Conservation (phyloP, 2,888 invertebrate species). For the Rotaria macrura region DNA sequence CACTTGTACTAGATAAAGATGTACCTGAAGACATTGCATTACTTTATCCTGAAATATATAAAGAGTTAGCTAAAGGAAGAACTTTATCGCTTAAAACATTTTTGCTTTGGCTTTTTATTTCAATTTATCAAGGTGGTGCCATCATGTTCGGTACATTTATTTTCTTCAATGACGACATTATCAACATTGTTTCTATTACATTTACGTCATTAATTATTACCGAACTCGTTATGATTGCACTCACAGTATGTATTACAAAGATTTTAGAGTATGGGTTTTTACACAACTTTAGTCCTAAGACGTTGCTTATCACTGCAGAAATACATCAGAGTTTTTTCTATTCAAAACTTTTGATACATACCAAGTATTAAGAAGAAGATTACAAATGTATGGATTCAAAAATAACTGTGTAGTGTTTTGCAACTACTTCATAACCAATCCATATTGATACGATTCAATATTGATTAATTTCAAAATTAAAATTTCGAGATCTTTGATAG, state of each 20-base stretch:
- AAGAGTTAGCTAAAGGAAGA: slow-evolving; percentile 85
- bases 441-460: too few relatives aligned
- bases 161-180: slow-evolving; percentile 86
- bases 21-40: slow-evolving; percentile 81
- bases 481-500: too few relatives aligned
- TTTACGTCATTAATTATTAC: slow-evolving; percentile 94
- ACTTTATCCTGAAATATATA: slow-evolving; percentile 90
- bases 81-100: slow-evolving; percentile 96
- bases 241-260: slow-evolving; percentile 61
- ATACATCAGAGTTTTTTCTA: too few relatives aligned
- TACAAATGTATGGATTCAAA: too few relatives aligned
- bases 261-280: too few relatives aligned
- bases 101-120: slow-evolving; percentile 95
- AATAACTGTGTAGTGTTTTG: too few relatives aligned
- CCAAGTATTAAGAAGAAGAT: too few relatives aligned
- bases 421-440: too few relatives aligned
- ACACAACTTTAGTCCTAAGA: too few relatives aligned
- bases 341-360: too few relatives aligned
- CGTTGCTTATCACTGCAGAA: too few relatives aligned
- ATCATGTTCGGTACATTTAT: slow-evolving; percentile 96
- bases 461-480: too few relatives aligned
- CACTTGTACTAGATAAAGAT: slow-evolving; percentile 88
- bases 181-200: slow-evolving; percentile 95
- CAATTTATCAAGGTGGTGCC: slow-evolving; percentile 95
- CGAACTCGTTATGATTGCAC: slow-evolving; percentile 91